Percentiles rank a stretch among this genome's conserved stretches.
phyloP scores from a whole-genome alignment of 2,888 invertebrate species.

The Balanococcus diminutus region DNA sequence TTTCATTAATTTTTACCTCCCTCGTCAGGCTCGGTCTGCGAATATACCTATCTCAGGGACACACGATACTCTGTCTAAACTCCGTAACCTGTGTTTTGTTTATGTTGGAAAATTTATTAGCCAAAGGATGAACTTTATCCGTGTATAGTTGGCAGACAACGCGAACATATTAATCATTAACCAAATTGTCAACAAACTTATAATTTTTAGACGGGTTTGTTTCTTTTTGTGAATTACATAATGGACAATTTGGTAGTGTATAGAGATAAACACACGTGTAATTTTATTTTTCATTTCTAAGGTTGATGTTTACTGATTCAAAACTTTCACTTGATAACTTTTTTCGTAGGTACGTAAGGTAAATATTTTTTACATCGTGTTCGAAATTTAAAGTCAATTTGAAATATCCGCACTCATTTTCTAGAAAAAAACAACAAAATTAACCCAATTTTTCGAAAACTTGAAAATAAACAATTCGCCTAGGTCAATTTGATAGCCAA shows the following conservation, averaged over 20 bases:
- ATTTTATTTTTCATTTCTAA: too few species aligned
- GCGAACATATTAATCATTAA: not conserved
- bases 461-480: not conserved
- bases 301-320: not conserved
- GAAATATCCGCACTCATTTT: not conserved
- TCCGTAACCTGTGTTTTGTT: not conserved
- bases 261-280: too few species aligned
- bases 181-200: not conserved
- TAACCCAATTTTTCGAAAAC: not conserved
- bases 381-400: not conserved
- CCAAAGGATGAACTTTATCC: not conserved
- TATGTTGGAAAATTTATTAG: not conserved
- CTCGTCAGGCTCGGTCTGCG: not conserved
- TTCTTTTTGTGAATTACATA: not conserved
- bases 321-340: not conserved
- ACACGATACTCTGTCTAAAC: conserved; percentile 3
- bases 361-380: too few species aligned
- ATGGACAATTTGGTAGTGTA: not conserved
- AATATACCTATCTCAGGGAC: not conserved
- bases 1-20: not conserved
- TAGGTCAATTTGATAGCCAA: not conserved
- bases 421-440: not conserved
- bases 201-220: not conserved
- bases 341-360: too few species aligned
- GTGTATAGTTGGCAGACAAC: not conserved